A percentile compares a stretch with the other conserved stretches of the same genome.
Evolutionary conservation across 2,113 vertebrate genomes (phyloP).

Genomic region (Istiophorus platypterus): DNA sequence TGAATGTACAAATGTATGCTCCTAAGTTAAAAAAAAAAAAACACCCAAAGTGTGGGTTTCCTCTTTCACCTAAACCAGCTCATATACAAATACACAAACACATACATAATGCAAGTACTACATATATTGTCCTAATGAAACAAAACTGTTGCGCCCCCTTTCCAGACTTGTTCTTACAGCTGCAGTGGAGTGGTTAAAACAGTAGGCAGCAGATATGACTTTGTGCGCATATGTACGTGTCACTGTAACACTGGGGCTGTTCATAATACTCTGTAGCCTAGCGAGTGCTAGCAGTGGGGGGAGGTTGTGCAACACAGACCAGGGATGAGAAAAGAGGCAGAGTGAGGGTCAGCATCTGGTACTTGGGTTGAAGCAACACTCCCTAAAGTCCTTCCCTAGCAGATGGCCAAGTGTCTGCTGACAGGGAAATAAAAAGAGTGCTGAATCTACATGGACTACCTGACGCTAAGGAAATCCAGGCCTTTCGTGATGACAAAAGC

Average conservation of each 20-base stretch:
- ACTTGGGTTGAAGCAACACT: slow-evolving; percentile 39
- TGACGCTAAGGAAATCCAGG: background rate
- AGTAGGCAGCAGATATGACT: slow-evolving; percentile 36
- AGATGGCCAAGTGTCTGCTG: slow-evolving; percentile 25
- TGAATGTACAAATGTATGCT: background rate
- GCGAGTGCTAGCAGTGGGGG: slow-evolving; percentile 40
- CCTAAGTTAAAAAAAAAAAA: background rate
- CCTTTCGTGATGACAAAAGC: background rate
- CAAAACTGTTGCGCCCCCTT: slow-evolving; percentile 39
- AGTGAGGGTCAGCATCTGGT: slow-evolving; percentile 48
- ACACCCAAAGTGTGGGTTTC: background rate
- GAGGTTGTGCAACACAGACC: slow-evolving; percentile 31
- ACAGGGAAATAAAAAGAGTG: slow-evolving; percentile 16
- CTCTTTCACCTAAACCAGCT: background rate
- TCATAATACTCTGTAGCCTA: slow-evolving; percentile 32
- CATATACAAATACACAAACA: background rate
- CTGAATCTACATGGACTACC: slow-evolving; percentile 15
- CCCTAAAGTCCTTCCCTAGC: background rate
- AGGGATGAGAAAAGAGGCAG: slow-evolving; percentile 4
- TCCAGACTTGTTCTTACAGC: slow-evolving; percentile 30
- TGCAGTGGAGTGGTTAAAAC: slow-evolving; percentile 44
- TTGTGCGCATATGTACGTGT: slow-evolving; percentile 13
- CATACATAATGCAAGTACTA: slow-evolving; percentile 1
- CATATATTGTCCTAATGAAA: slow-evolving; percentile 34
- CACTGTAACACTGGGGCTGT: slow-evolving; percentile 26